Base-by-base conservation (phyloP, 2,113 vertebrate species). In the Todiramphus saurophagus region DNA sequence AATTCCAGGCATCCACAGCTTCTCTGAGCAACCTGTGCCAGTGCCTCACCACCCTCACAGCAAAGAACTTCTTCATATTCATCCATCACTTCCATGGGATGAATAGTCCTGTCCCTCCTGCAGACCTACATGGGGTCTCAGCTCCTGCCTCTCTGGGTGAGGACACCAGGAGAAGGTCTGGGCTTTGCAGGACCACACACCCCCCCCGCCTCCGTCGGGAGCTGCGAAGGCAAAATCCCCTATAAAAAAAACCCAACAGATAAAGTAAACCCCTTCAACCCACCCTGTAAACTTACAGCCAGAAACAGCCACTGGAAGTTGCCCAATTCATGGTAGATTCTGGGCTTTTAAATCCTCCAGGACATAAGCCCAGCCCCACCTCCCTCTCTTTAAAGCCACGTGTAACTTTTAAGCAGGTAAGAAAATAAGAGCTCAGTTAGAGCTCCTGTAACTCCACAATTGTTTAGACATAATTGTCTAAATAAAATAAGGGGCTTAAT, bases 391-490 rank as follows among this genome's bases (percentile, higher is more conserved):
- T 13, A 11, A 83, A 79, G 25, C 63, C 72, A 43, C 0, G 3
- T 9, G 33, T 24, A 39, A 59, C 37, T 44, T 69, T 25, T 8
- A 33, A 14, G 62, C 81, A 93, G 94, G 93, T 85, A 93, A 68
- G 84, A 64, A 91, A 93, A 89, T 16, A 77, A 67, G 56, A 55
- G 60, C 50, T 43, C 76, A 66, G 46, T 86, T 55, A 79, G 75
- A 86, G 92, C 96, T 96, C 90, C 94, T 80, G 93, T 72, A 88
- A 59, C 37, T 66, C 77, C 81, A 24, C 35, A 59, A 31, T 28
- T 92, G 92, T 90, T 93, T 87, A 87, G 94, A 93, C 94, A 70
- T 76, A 62, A 92, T 89, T 97, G 95, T 97, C 93, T 83, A 95
- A 95, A 96, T 92, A 90, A 80, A 90, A 94, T 62, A 92, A 89